Base-by-base conservation (phyloP, 2,113 vertebrate species). In the Pycnonotus jocosus region DNA sequence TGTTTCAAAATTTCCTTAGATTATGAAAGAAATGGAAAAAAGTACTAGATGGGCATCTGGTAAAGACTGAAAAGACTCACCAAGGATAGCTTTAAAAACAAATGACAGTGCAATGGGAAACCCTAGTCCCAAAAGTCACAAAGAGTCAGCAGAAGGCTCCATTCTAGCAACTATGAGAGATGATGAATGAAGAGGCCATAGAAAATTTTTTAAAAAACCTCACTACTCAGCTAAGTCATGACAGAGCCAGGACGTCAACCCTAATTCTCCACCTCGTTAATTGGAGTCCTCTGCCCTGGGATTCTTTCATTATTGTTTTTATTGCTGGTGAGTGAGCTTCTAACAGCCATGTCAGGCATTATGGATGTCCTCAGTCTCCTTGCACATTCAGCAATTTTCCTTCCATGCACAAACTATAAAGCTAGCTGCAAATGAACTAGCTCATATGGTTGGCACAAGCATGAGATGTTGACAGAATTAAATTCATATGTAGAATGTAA, bases 21-120 rank as follows among this genome's bases (percentile, higher is more conserved):
- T 31, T 25, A 56, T 25, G 9, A 65, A 72, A 79, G 30, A 70
- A 62, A 15, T 16, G 5, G 81, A 50, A 66, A 73, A 33, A 61
- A 80, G 33, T 18, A 40, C 7, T 80, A 61, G 24, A 61, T 30
- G 50, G 30, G 45, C 33, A 79, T 31, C 35, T 64, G 40, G 9
- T 37, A 15, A 82, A 82, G 44, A 40, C 37, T 76, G 17, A 57
- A 56, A 56, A 71, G 45, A 61, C 16, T 83, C 1, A 3, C 18
- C 45, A 62, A 81, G 6, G 24, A 65, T 3, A 80, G 14, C 47
- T 90, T 86, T 15, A 16, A 53, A 71, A 77, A 81, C 27, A 94
- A 88, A 37, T 3, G 7, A 16, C 15, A 48, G 14, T 16, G 23
- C 0, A 0, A 81, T 35, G 28, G 14, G 28, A 87, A 81, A 51